Conservation (phyloP, 1,140 invertebrate genomes). For the Pectinophora gossypiella region DNA sequence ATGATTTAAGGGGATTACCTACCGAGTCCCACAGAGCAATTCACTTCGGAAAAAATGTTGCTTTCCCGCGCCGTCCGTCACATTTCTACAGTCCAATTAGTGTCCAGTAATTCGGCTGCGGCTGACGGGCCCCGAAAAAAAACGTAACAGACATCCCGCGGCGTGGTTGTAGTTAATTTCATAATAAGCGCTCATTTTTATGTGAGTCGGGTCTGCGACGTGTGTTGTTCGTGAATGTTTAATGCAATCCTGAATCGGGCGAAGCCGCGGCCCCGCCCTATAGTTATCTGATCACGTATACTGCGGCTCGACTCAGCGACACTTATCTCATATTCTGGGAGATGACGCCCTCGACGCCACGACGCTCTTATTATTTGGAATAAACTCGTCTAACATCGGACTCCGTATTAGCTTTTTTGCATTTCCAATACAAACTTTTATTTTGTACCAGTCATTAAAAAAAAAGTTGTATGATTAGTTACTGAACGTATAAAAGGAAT, state of each 20-base stretch:
- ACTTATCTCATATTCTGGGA: constrained; percentile 49
- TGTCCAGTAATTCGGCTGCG: constrained; percentile 64
- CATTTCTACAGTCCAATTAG: constrained; percentile 70
- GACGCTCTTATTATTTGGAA: constrained; percentile 30
- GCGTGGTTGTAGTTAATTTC: constrained; percentile 62
- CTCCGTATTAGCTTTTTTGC: no score
- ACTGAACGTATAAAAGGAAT: no score
- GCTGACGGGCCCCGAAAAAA: constrained; percentile 59
- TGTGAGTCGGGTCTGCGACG: constrained; percentile 42
- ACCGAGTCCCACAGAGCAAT: constrained; percentile 4
- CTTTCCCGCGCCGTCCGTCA: constrained; percentile 55
- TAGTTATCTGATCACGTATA: constrained; percentile 51
- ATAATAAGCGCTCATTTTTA: constrained; percentile 72
- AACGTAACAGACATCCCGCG: constrained; percentile 43
- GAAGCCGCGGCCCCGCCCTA: constrained; percentile 26
- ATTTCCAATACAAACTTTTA: no score
- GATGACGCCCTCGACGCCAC: constrained; percentile 37
- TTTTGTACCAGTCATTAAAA: no score
- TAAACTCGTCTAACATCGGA: background rate
- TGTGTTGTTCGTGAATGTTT: constrained; percentile 59
- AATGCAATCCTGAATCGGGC: constrained; percentile 47
- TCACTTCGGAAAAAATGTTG: constrained; percentile 26
- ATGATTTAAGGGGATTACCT: constrained; percentile 12
- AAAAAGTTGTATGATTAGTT: no score
- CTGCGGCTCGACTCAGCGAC: constrained; percentile 18